Evolutionary conservation across 2,113 vertebrate species (phyloP).

Genomic region (Sphyrna mokarran): DNA sequence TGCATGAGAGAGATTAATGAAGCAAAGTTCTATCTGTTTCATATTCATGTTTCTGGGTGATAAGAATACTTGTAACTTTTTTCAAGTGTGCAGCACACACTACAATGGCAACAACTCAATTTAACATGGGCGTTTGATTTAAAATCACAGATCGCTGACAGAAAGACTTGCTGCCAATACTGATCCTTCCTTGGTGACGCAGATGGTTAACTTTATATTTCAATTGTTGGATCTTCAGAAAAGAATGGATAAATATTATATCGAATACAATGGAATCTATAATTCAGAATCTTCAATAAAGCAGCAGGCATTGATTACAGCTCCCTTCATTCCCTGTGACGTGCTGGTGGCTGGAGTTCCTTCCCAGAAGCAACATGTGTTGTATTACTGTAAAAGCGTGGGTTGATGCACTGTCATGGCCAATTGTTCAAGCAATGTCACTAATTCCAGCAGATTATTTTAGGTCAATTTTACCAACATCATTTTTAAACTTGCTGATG

Average conservation of each 20-base stretch:
- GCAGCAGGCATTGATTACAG: not conserved
- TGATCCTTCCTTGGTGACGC: not conserved
- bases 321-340: not conserved
- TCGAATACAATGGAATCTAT: not conserved
- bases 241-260: not conserved
- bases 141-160: not conserved
- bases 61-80: no score
- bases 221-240: conserved; percentile 3
- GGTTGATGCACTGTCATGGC: not conserved
- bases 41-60: not conserved
- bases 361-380: not conserved
- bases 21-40: not conserved
- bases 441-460: conserved; percentile 14
- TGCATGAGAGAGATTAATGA: not conserved
- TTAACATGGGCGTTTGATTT: not conserved
- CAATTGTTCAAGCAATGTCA: not conserved
- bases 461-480: not conserved
- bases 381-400: not conserved
- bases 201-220: not conserved
- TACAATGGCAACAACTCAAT: not conserved
- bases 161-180: no score
- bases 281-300: conserved; percentile 17
- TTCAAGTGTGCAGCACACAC: no score
- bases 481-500: not conserved
- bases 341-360: not conserved